Evolutionary conservation across 2,113 vertebrate species (phyloP).

Genomic region (Haemorhous mexicanus): DNA sequence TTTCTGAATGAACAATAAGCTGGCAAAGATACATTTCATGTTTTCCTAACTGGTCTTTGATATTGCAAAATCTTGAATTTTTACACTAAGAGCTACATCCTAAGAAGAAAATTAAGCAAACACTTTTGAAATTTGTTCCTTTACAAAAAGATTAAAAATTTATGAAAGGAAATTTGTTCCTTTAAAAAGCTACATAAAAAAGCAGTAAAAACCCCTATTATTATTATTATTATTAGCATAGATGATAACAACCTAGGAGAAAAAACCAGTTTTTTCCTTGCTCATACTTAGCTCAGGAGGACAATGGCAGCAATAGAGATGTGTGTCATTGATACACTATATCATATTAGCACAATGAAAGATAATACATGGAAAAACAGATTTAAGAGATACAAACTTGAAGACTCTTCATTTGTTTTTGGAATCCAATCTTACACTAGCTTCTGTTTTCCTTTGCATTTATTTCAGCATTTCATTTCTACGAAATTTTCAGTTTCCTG

Average conservation of each 20-base stretch:
- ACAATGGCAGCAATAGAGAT: background rate
- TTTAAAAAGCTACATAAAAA: background rate
- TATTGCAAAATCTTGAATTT: background rate
- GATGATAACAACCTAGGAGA: background rate
- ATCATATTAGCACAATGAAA: background rate
- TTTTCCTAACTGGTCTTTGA: background rate
- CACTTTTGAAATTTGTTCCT: background rate
- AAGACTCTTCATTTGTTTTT: background rate
- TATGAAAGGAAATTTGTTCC: background rate
- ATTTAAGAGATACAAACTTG: background rate
- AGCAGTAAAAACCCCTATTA: background rate
- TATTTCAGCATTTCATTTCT: background rate
- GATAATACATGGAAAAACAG: background rate
- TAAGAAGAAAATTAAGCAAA: background rate
- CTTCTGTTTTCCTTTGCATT: background rate
- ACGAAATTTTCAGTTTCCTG: background rate
- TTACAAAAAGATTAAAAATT: background rate
- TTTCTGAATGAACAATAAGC: slow-evolving; percentile 1
- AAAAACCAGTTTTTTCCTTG: background rate
- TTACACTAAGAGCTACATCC: background rate
- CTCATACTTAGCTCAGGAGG: background rate
- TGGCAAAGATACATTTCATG: background rate
- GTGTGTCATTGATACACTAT: background rate
- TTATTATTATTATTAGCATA: background rate
- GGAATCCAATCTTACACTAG: background rate